These are phyloP conservation scores for Chaetura pelagica DNA, from an alignment of 2,113 vertebrate genomes.

Conservation along the genomic window DNA sequence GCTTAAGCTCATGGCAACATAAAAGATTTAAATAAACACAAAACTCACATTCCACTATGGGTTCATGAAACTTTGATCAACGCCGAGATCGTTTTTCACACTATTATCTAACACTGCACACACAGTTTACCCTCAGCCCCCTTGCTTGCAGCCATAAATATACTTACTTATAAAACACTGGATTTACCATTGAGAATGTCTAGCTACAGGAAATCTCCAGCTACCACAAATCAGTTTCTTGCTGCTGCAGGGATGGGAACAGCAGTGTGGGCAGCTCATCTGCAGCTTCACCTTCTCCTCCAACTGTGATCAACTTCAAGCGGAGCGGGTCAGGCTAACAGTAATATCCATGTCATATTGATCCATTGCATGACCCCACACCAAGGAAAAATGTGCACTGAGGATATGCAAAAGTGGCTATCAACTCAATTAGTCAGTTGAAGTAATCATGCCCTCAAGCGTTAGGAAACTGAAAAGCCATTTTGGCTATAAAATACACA, in stretches of 20 bases:
- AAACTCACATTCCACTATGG: neutral
- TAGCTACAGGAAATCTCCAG: neutral
- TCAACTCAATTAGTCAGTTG: constrained; percentile 15
- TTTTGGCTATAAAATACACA: constrained; percentile 10
- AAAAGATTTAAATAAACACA: neutral
- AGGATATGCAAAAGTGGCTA: neutral
- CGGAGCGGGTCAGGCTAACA: neutral
- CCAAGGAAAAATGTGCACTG: neutral
- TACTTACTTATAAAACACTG: neutral
- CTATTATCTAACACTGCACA: neutral
- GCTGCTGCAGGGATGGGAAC: neutral
- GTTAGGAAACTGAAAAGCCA: constrained; percentile 35
- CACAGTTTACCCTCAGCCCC: neutral
- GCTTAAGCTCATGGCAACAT: neutral
- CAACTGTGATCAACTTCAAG: neutral
- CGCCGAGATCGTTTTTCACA: neutral
- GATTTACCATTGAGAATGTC: neutral
- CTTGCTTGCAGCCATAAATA: neutral
- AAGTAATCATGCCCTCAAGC: constrained; percentile 32
- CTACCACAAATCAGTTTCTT: neutral
- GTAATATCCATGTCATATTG: neutral
- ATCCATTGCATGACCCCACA: neutral
- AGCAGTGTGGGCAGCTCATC: neutral
- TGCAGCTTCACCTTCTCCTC: neutral
- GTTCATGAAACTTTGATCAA: neutral